Percentiles rank a stretch among this genome's conserved stretches.
These are phyloP conservation scores for Drosophila seguyi DNA, from an alignment of 1,140 invertebrate genomes.

Conservation along the genomic window DNA sequence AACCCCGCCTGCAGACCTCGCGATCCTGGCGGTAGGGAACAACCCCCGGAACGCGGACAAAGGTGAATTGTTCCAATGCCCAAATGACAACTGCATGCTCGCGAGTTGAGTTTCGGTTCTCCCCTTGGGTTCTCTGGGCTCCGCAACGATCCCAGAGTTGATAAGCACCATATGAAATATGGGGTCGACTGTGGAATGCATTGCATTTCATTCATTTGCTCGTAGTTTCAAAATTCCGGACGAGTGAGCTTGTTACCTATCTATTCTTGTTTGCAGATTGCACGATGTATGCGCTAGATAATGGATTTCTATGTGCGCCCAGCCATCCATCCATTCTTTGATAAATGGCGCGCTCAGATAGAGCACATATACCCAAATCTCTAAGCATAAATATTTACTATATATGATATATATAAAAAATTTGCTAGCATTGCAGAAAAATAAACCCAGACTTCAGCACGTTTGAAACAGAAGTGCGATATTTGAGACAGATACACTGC, in stretches of 20 bases:
- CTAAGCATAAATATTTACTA: constrained; percentile 31
- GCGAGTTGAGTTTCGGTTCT: constrained; percentile 18
- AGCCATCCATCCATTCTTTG: constrained; percentile 6
- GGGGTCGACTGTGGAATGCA: constrained; percentile 26
- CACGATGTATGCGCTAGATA: constrained; percentile 32
- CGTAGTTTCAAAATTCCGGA: constrained; percentile 22
- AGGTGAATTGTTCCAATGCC: constrained; percentile 35
- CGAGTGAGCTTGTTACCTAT: constrained; percentile 20
- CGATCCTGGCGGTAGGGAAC: constrained; percentile 32
- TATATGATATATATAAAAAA: constrained; percentile 13
- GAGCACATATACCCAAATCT: constrained; percentile 22
- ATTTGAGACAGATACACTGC: constrained; percentile 45
- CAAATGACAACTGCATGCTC: constrained; percentile 41
- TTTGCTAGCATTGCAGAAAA: constrained; percentile 20
- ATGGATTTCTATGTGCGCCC: constrained; percentile 13
- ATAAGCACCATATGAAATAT: constrained; percentile 33
- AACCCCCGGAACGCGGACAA: constrained; percentile 29
- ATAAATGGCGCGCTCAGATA: constrained; percentile 14
- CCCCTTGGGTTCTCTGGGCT: not conserved
- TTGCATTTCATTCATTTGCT: constrained; percentile 12
- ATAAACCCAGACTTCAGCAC: constrained; percentile 19
- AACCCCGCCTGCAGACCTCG: constrained; percentile 24
- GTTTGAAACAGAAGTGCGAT: constrained; percentile 35
- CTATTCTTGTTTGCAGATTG: constrained; percentile 30
- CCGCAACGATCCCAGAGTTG: constrained; percentile 20